Evolutionary conservation across 30 jellyfish, hydroid and myxozoan species (phyloP).

Genomic region (Aurelia coerulea): DNA sequence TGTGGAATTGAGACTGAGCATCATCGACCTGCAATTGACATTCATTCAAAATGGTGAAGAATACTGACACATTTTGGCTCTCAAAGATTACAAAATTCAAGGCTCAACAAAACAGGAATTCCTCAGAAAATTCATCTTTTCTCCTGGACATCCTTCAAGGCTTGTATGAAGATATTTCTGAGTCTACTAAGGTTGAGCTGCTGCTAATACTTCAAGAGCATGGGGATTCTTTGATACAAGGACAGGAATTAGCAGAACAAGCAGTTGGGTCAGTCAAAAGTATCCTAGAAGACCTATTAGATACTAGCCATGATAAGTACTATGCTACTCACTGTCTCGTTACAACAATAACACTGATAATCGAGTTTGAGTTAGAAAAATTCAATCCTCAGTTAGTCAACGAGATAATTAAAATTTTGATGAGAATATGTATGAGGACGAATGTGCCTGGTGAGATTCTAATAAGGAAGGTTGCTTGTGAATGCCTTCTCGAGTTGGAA

Average conservation of each 20-base stretch:
- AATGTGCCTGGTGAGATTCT: constrained; percentile 39
- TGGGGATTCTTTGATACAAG: constrained; percentile 49
- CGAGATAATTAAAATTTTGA: constrained; percentile 5
- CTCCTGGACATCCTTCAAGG: constrained; percentile 53
- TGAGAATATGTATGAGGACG: constrained; percentile 16
- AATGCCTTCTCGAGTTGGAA: constrained; percentile 53
- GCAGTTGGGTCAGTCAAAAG: constrained; percentile 61
- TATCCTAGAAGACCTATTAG: constrained; percentile 16
- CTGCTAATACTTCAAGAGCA: constrained; percentile 48
- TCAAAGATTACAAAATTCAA: constrained; percentile 46
- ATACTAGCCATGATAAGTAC: constrained; percentile 2
- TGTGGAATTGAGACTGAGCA: too few species aligned
- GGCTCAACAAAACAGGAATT: constrained; percentile 16
- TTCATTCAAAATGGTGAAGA: constrained; percentile 30
- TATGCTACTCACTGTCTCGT: constrained; percentile 47
- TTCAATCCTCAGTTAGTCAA: constrained; percentile 38
- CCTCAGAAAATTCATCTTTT: constrained; percentile 48
- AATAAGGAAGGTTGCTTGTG: constrained; percentile 47
- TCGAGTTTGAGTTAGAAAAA: constrained; percentile 40
- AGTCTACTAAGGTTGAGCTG: constrained; percentile 29
- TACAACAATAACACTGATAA: constrained; percentile 47
- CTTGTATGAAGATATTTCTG: constrained; percentile 57
- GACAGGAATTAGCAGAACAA: constrained; percentile 58
- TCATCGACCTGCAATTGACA: background rate
- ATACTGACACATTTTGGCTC: constrained; percentile 28